These are phyloP conservation scores for Dermolepida albohirtum DNA, from an alignment of 2,888 invertebrate species.

Conservation along the genomic window DNA sequence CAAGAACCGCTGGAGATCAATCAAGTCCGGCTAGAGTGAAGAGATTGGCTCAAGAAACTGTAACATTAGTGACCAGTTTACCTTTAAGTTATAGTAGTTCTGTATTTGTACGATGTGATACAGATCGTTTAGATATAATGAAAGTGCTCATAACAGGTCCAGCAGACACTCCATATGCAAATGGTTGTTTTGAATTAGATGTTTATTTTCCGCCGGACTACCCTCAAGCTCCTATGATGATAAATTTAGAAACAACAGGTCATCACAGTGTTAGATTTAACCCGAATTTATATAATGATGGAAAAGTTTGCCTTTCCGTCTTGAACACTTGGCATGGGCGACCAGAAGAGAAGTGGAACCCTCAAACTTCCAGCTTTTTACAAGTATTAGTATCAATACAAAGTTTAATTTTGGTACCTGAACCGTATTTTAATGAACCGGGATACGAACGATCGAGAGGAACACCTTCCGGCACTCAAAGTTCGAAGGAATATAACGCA, in stretches of 20 bases:
- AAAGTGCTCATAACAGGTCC: slow-evolving; percentile 95
- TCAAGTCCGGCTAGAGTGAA: slow-evolving; percentile 90
- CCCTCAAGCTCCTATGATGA: slow-evolving; percentile 82
- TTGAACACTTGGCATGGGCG: slow-evolving; percentile 97
- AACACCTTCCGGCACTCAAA: slow-evolving; percentile 87
- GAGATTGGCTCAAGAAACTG: slow-evolving; percentile 93
- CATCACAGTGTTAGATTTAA: slow-evolving; percentile 91
- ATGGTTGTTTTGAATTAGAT: slow-evolving; percentile 92
- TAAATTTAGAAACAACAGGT: slow-evolving; percentile 91
- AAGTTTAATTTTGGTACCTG: slow-evolving; percentile 90
- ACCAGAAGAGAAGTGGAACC: slow-evolving; percentile 97
- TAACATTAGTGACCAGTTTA: slow-evolving; percentile 90
- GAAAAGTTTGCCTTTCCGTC: slow-evolving; percentile 94
- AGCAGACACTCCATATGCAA: slow-evolving; percentile 91
- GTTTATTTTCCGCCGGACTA: slow-evolving; percentile 87
- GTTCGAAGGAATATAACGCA: slow-evolving; percentile 93
- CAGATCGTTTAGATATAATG: slow-evolving; percentile 94
- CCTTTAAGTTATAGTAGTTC: slow-evolving; percentile 94
- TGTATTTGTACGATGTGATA: slow-evolving; percentile 95
- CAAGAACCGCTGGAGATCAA: slow-evolving; percentile 87
- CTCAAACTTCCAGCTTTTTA: slow-evolving; percentile 93
- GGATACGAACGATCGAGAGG: slow-evolving; percentile 93
- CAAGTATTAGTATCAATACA: slow-evolving; percentile 95
- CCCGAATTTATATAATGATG: slow-evolving; percentile 95
- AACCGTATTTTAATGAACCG: slow-evolving; percentile 96